Evolutionary conservation across 2,113 vertebrate genomes (phyloP), one percentile per base, ranked within the genome.

Genomic region (Solea senegalensis): DNA sequence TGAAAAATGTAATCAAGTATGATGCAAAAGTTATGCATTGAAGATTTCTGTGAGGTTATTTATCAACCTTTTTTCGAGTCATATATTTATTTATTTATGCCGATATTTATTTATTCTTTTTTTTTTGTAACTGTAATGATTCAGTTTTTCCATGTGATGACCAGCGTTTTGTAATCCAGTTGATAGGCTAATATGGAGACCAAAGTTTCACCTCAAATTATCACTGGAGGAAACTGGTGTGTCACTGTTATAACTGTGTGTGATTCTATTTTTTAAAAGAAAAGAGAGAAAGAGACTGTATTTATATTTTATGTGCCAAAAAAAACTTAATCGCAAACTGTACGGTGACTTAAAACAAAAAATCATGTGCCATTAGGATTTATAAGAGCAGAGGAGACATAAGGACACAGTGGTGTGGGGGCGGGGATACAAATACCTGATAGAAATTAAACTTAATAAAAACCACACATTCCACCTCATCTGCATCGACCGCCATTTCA

Each of bases 281-380:
- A 41, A 78, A 64, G 65, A 72, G 63, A 69, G 55, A 78, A 21
- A 81, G 45, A 80, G 65, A 90, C 72, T 82, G 77, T 88, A 88
- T 88, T 86, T 86, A 85, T 88, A 88, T 91, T 90, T 88, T 74
- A 91, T 91, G 91, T 92, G 91, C 90, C 90, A 92, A 92, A 89
- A 82, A 92, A 92, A 88, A 82, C 66, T 53, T 82, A 82, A 89
- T 82, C 86, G 69, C 74, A 82, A 88, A 78, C 75, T 84, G 75
- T 82, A 78, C 44, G 12, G 86, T 70, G 56, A 86, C 43, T 80
- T 41, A 82, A 89, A 77, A 84, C 48, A 61, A 85, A 21, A 21
- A 21, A 21, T 21, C 1, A 74, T 40, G 78, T 90, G 88, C 88
- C 90, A 90, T 78, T 80, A 72, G 86, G 55, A 72, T 75, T 73